phyloP scores from a whole-genome alignment of 2,113 vertebrate species.

The Tragelaphus buxtoni region DNA sequence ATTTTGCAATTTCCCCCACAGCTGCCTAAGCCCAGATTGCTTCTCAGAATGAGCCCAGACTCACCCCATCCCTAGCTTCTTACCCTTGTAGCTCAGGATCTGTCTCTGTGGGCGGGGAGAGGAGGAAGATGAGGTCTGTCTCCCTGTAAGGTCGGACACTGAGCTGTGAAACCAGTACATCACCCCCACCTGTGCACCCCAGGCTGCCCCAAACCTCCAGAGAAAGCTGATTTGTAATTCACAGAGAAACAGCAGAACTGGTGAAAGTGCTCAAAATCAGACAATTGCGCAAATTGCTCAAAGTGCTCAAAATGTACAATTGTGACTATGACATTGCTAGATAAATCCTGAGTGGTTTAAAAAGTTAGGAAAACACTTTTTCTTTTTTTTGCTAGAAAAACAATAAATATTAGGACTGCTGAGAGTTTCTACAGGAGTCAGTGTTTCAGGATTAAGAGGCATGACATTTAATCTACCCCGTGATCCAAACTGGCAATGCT shows the following conservation, averaged over 20 bases:
- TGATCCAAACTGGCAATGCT: rapidly evolving
- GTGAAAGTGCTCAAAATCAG: background rate
- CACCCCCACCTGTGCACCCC: background rate
- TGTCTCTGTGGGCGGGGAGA: background rate
- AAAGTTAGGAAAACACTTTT: background rate
- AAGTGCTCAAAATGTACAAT: background rate
- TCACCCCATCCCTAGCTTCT: background rate
- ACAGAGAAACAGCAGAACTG: background rate
- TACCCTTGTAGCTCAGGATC: constrained; percentile 13
- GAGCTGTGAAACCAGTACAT: background rate
- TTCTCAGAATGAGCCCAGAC: background rate
- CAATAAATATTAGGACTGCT: background rate
- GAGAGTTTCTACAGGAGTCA: background rate
- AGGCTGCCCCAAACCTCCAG: background rate
- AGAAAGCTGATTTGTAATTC: background rate
- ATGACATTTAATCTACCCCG: rapidly evolving
- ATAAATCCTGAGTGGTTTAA: background rate
- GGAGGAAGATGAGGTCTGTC: constrained; percentile 35
- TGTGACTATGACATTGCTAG: background rate
- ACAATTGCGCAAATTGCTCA: background rate
- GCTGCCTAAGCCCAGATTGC: background rate
- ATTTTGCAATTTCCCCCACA: background rate
- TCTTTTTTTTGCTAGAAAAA: background rate
- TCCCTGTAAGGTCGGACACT: constrained; percentile 45
- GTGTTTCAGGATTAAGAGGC: background rate